Conservation (phyloP, 1,140 invertebrate species). For the Nomia melanderi region DNA sequence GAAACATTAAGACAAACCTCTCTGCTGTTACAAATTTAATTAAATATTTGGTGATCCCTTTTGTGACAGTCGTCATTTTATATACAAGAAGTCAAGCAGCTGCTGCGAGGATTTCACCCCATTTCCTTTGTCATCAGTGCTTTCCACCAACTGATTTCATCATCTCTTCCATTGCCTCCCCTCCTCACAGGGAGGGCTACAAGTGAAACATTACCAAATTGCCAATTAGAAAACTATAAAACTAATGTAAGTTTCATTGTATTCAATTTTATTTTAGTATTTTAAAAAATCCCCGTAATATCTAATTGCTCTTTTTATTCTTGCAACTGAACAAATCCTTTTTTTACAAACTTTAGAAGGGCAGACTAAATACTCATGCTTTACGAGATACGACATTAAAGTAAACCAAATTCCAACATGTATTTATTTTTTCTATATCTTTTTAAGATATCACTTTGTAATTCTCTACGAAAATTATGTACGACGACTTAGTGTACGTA, state of each 20-base stretch:
- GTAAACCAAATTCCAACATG: slow-evolving; percentile 10
- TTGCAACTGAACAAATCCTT: slow-evolving; percentile 38
- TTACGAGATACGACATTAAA: not conserved
- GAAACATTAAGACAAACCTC: slow-evolving; percentile 60
- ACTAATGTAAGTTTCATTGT: slow-evolving; percentile 50
- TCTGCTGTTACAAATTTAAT: slow-evolving; percentile 57
- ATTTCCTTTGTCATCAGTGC: slow-evolving; percentile 48
- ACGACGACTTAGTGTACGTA: not conserved
- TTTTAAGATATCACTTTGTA: slow-evolving; percentile 13
- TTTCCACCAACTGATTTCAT: slow-evolving; percentile 61
- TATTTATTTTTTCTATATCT: not conserved
- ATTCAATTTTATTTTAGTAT: slow-evolving; percentile 62
- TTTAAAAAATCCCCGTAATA: slow-evolving; percentile 56
- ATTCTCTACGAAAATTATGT: slow-evolving; percentile 5
- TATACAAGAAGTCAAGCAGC: slow-evolving; percentile 50
- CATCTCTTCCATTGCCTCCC: slow-evolving; percentile 73
- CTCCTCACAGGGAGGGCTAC: slow-evolving; percentile 80
- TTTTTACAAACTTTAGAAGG: slow-evolving; percentile 17
- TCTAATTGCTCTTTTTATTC: slow-evolving; percentile 40
- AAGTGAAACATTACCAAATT: slow-evolving; percentile 81
- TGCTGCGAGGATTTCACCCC: slow-evolving; percentile 42
- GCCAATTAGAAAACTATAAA: slow-evolving; percentile 77
- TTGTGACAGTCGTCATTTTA: slow-evolving; percentile 51
- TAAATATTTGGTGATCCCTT: slow-evolving; percentile 53
- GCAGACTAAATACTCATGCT: slow-evolving; percentile 16